Conservation (phyloP, 2,113 vertebrate genomes). For the Lethenteron reissneri region DNA sequence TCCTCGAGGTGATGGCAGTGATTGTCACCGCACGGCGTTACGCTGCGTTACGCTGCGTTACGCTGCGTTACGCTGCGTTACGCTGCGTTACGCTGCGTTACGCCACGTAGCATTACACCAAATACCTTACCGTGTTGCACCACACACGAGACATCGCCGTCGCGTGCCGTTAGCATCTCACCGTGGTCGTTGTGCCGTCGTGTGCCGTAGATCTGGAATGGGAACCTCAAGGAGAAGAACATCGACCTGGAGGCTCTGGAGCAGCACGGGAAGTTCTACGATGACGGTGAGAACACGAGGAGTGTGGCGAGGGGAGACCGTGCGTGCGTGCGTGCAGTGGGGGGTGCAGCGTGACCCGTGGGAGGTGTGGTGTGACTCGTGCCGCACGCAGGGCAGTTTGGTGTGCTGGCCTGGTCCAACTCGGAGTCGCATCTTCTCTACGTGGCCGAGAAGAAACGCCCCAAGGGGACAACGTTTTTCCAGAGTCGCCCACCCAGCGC, state of each 20-base stretch:
- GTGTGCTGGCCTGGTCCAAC: constrained; percentile 24
- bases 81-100: too few relatives aligned
- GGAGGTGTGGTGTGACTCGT: constrained; percentile 9
- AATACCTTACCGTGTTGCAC: too few relatives aligned
- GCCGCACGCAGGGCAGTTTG: constrained; percentile 1
- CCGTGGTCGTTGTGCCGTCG: too few relatives aligned
- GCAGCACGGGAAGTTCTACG: constrained; percentile 28
- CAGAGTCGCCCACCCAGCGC: neutral
- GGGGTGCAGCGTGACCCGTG: neutral
- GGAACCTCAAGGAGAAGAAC: constrained; percentile 20
- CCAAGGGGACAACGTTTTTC: constrained; percentile 2
- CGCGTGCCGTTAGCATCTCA: too few relatives aligned
- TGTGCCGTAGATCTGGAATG: constrained; percentile 25
- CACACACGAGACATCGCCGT: too few relatives aligned
- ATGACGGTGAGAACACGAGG: constrained; percentile 18
- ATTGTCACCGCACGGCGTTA: too few relatives aligned
- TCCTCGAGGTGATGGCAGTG: too few relatives aligned
- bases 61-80: too few relatives aligned
- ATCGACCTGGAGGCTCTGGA: constrained; percentile 23
- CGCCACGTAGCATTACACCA: too few relatives aligned
- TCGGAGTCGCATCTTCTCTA: constrained; percentile 29
- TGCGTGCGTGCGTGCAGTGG: neutral
- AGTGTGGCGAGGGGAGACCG: neutral
- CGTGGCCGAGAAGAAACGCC: constrained; percentile 24
- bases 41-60: too few relatives aligned